Percentiles rank a stretch among this genome's conserved stretches.
Evolutionary conservation across 2,888 invertebrate genomes (phyloP).

Genomic region (Acrocyrtus sp.): DNA sequence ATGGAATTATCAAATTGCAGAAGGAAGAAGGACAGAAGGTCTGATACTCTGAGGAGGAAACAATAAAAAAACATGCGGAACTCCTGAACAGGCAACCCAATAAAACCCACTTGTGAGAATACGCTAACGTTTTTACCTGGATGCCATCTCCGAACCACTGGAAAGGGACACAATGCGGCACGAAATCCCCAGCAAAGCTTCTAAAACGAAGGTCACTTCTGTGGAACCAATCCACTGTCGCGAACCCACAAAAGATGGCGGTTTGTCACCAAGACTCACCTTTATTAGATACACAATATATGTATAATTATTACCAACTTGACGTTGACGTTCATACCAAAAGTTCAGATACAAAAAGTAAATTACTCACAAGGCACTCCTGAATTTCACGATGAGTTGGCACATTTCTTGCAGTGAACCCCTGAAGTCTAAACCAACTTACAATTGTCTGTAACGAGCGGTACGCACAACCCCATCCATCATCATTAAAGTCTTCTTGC

Average conservation of each 20-base stretch:
- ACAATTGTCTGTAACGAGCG: conserved; percentile 95
- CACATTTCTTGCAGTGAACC: conserved; percentile 79
- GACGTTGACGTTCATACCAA: too few species aligned
- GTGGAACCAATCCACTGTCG: conserved; percentile 98
- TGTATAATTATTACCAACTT: too few species aligned
- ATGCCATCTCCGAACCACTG: conserved; percentile 83
- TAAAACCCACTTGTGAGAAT: too few species aligned
- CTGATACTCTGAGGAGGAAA: too few species aligned
- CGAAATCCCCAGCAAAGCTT: conserved; percentile 80
- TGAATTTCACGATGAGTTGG: conserved; percentile 91
- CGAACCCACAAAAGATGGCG: conserved; percentile 85
- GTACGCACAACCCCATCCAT: conserved; percentile 99
- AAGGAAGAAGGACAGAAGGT: too few species aligned
- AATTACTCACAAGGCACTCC: conserved; percentile 79
- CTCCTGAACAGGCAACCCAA: too few species aligned
- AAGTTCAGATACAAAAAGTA: too few species aligned
- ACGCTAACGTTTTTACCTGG: too few species aligned
- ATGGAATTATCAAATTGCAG: too few species aligned
- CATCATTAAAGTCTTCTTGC: conserved; percentile 93
- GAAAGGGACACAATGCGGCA: conserved; percentile 85
- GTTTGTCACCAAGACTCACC: conserved; percentile 86
- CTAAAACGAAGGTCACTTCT: conserved; percentile 93
- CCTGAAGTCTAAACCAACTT: conserved; percentile 92
- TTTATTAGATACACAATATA: conserved; percentile 23
- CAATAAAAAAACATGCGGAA: too few species aligned